Percentiles rank a stretch among this genome's conserved stretches.
These are phyloP conservation scores for Prorops nasuta DNA, from an alignment of 1,140 invertebrate genomes.

Conservation along the genomic window DNA sequence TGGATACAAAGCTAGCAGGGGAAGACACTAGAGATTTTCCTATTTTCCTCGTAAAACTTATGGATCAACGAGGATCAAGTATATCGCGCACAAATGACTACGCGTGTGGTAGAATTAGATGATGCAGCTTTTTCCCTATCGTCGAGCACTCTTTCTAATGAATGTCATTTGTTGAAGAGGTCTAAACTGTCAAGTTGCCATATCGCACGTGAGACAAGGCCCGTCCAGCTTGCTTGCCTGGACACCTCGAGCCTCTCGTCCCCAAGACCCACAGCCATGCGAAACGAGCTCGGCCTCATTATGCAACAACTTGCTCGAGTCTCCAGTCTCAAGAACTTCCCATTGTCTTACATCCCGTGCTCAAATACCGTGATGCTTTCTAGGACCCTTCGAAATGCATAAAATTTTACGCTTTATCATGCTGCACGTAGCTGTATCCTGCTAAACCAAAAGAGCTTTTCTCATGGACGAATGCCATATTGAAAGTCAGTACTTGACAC, in stretches of 20 bases:
- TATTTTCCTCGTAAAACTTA: constrained; percentile 19
- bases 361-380: constrained; percentile 19
- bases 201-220: constrained; percentile 3
- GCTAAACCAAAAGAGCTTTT: no score
- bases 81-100: no score
- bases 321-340: constrained; percentile 28
- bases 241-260: constrained; percentile 23
- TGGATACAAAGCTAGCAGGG: not conserved
- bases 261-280: constrained; percentile 16
- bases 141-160: no score
- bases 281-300: constrained; percentile 36
- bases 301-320: constrained; percentile 19
- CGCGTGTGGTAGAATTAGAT: no score
- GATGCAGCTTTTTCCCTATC: no score
- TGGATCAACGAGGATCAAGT: no score
- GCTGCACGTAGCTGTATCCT: no score
- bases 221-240: constrained; percentile 6
- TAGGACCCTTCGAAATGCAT: no score
- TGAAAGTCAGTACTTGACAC: no score
- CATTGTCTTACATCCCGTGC: constrained; percentile 26
- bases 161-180: not conserved
- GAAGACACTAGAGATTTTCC: constrained; percentile 10
- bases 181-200: not conserved
- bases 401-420: no score
- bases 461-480: no score